Conservation (phyloP, 2,113 vertebrate genomes). For the Lates calcarifer region DNA sequence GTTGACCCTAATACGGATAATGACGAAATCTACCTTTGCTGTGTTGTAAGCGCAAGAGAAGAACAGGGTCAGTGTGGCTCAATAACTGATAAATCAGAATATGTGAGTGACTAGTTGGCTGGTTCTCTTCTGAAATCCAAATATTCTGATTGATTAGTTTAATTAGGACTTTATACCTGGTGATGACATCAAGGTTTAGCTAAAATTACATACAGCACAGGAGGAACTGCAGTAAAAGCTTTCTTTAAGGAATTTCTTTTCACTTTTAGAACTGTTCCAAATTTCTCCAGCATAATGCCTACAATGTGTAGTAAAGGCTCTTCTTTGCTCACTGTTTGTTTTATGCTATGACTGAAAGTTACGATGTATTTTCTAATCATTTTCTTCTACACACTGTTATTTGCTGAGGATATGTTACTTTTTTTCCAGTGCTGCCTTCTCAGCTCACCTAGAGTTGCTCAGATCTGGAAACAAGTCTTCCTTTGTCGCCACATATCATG, state of each 20-base stretch:
- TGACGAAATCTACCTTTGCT: neutral
- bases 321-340: neutral
- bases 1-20: neutral
- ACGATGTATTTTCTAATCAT: neutral
- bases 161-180: neutral
- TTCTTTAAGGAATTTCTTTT: neutral
- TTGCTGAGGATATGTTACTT: neutral
- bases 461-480: neutral
- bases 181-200: too few relatives aligned
- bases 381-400: neutral
- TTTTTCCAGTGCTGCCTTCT: neutral
- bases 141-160: neutral
- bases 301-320: neutral
- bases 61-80: neutral
- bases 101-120: neutral
- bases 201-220: too few relatives aligned
- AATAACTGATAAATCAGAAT: neutral
- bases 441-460: neutral
- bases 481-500: neutral
- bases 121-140: neutral
- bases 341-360: neutral
- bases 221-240: too few relatives aligned
- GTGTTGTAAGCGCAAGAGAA: neutral
- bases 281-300: neutral
- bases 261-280: neutral